Base-by-base conservation (phyloP, 2,113 vertebrate genomes). In the Scomber japonicus region DNA sequence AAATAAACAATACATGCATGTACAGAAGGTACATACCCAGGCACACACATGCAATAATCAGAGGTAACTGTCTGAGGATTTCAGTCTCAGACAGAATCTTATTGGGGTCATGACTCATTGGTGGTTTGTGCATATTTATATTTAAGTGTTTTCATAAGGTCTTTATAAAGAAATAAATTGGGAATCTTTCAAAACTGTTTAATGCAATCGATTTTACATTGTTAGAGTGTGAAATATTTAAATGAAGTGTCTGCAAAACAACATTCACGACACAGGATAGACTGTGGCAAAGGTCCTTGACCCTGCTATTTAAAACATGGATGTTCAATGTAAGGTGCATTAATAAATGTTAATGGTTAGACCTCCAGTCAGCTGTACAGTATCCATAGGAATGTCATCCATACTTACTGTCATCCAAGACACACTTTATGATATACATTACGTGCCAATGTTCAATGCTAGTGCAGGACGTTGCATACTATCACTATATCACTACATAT, bases 1-100 rank as follows among this genome's bases (percentile, higher is more conserved):
- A 72, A 54, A 86, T 60, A 81, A 85, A 89, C 73, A 82, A 76
- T 85, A 61, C 54, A 70, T 11, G 48, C 56, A 60, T 44, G 60
- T 49, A 71, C 51, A 17, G 35, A 79, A 71, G 30, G 74, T 59
- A 44, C 24, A 61, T 21, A 44, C 16, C 45, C 31, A 35, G 24
- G 62, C 21, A 75, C 71, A 60, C 24, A 49, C 13, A 50, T 27
- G 16, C 35, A 72, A 50, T 61, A 55, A 72, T 65, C 55, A 71
- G 62, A 19, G 24, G 16, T 71, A 31, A 49, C 66, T 80, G 66
- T 83, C 35, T 71, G 60, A 64, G 5, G 48, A 74, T 51, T 57
- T 87, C 66, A 77, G 12, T 27, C 24, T 27, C 24, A 27, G 24
- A 27, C 24, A 27, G 24, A 19, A 64, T 71, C 24, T 61, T 49